These are phyloP conservation scores for Cataglyphis altisquamis DNA, from an alignment of 2,888 invertebrate species.

Conservation along the genomic window DNA sequence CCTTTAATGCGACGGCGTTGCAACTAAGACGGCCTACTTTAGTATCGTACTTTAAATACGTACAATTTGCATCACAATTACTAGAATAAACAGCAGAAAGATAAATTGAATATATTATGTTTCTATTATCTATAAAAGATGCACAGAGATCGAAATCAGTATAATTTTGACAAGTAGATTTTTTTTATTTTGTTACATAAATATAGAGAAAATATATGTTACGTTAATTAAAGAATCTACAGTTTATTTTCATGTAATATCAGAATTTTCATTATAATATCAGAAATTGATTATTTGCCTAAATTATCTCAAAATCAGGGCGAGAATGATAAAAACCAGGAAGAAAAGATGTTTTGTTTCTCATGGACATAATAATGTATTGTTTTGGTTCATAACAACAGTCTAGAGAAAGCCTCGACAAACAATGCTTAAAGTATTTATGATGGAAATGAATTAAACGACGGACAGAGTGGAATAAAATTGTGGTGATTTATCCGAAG, in stretches of 20 bases:
- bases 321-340: not conserved
- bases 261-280: not conserved
- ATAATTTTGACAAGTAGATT: not conserved
- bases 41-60: not conserved
- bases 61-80: not conserved
- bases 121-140: not conserved
- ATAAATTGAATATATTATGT: not conserved
- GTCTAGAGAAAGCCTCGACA: not conserved
- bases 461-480: not conserved
- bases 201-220: not conserved
- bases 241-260: not conserved
- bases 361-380: not conserved
- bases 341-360: not conserved
- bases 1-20: not conserved
- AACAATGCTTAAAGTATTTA: not conserved
- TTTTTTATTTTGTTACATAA: not conserved
- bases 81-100: not conserved
- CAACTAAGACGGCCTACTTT: not conserved
- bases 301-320: not conserved
- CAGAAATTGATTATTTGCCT: not conserved
- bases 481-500: not conserved
- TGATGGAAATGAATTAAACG: not conserved
- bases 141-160: not conserved
- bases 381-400: not conserved
- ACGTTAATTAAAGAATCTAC: not conserved